phyloP scores from a whole-genome alignment of 2,888 invertebrate genomes.

The Coronaproctus castanopsis region DNA sequence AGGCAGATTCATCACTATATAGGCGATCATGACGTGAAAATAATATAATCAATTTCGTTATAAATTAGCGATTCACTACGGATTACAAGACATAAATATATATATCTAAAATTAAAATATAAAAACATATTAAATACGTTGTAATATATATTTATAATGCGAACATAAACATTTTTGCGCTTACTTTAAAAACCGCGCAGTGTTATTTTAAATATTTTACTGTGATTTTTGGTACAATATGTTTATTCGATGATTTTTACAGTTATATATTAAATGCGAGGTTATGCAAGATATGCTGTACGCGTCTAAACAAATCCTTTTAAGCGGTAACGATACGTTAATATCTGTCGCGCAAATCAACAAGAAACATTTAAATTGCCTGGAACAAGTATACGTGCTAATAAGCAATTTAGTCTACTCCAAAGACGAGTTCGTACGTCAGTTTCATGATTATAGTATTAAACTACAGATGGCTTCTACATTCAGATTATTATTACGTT shows the following conservation, averaged over 20 bases:
- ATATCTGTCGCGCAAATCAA: not conserved
- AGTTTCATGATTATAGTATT: not conserved
- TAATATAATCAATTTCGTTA: too few relatives aligned
- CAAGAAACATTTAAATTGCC: not conserved
- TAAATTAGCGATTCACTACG: too few relatives aligned
- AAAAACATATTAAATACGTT: too few relatives aligned
- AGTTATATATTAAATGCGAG: not conserved
- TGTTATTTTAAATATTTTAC: too few relatives aligned
- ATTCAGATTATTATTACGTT: not conserved
- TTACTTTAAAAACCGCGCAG: too few relatives aligned
- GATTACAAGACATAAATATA: too few relatives aligned
- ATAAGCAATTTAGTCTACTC: not conserved
- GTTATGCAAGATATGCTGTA: slow-evolving; percentile 1
- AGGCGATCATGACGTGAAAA: too few relatives aligned
- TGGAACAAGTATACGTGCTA: not conserved
- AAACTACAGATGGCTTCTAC: not conserved
- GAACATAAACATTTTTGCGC: too few relatives aligned
- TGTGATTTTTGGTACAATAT: too few relatives aligned
- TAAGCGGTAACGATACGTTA: not conserved
- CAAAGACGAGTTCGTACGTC: not conserved
- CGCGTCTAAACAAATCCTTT: not conserved
- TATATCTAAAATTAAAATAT: too few relatives aligned
- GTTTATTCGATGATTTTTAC: not conserved
- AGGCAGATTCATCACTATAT: too few relatives aligned
- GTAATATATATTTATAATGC: too few relatives aligned